A percentile compares a stretch with the other conserved stretches of the same genome.
These are phyloP conservation scores for Aphrocallistes beatrix DNA, from an alignment of 37 sponge, comb jelly and placozoan genomes.

Conservation along the genomic window DNA sequence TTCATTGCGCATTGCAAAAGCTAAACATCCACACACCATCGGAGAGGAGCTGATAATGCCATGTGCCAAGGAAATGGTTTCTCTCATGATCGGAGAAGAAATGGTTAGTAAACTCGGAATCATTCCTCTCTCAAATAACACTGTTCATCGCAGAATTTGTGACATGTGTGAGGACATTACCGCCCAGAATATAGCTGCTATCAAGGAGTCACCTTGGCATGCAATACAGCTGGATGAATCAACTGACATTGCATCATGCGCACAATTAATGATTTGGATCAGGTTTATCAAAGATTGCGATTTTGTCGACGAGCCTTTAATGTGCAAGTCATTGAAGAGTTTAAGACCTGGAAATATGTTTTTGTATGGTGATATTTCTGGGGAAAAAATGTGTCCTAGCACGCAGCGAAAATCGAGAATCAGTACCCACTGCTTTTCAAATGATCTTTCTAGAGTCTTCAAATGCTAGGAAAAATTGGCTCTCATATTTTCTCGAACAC, in stretches of 20 bases:
- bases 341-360: too few species aligned
- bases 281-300: conserved; percentile 8
- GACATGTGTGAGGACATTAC: background rate
- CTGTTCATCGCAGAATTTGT: conserved; percentile 16
- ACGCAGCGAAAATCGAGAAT: too few species aligned
- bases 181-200: background rate
- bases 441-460: too few species aligned
- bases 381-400: too few species aligned
- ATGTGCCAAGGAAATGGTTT: conserved; percentile 13
- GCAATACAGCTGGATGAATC: conserved; percentile 17
- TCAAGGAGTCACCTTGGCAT: conserved; percentile 18
- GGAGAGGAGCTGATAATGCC: conserved; percentile 9
- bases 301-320: conserved; percentile 7
- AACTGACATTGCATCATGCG: conserved; percentile 17
- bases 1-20: conserved; percentile 10
- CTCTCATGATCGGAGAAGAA: conserved; percentile 6
- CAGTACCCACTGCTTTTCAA: too few species aligned
- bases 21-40: background rate
- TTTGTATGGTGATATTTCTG: too few species aligned
- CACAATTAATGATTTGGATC: background rate
- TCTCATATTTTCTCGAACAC: too few species aligned
- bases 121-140: conserved; percentile 4
- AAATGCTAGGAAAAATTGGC: too few species aligned
- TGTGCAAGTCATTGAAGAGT: conserved; percentile 16
- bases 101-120: too few species aligned